Evolutionary conservation across 2,113 vertebrate species (phyloP).

Genomic region (Laticauda laticaudata): DNA sequence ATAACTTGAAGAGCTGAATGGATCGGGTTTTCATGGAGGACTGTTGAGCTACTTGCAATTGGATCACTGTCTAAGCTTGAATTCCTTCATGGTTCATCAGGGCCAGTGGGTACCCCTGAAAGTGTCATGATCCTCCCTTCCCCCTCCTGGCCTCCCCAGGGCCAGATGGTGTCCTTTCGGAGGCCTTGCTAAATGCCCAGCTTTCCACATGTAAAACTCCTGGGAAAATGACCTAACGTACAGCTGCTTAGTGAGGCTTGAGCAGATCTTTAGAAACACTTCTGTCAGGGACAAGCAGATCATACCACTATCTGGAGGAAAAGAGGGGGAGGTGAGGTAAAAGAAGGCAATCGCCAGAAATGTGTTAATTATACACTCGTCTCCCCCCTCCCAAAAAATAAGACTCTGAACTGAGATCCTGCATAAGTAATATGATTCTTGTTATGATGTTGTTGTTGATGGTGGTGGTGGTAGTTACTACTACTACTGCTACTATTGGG

Average conservation of each 20-base stretch:
- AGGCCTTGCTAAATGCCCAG: constrained; percentile 96
- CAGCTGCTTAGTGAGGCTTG: constrained; percentile 99
- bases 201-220: constrained; percentile 95
- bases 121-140: constrained; percentile 95
- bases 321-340: constrained; percentile 45
- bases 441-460: neutral
- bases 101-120: constrained; percentile 98
- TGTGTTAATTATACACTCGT: constrained; percentile 55
- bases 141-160: constrained; percentile 72
- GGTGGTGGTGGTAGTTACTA: neutral
- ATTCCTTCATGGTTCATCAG: constrained; percentile 98
- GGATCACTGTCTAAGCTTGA: constrained; percentile 80
- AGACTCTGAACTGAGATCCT: constrained; percentile 36
- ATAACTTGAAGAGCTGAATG: constrained; percentile 76
- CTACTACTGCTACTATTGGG: neutral
- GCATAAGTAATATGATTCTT: neutral
- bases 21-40: constrained; percentile 79
- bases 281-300: constrained; percentile 78
- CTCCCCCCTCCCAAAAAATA: constrained; percentile 61
- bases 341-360: constrained; percentile 62
- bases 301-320: constrained; percentile 67
- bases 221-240: constrained; percentile 99
- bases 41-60: constrained; percentile 81
- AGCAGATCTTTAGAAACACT: constrained; percentile 97
- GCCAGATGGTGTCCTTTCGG: constrained; percentile 99